Base-by-base conservation (phyloP, 2,113 vertebrate genomes). In the Rhinopomastus cyanomelas region DNA sequence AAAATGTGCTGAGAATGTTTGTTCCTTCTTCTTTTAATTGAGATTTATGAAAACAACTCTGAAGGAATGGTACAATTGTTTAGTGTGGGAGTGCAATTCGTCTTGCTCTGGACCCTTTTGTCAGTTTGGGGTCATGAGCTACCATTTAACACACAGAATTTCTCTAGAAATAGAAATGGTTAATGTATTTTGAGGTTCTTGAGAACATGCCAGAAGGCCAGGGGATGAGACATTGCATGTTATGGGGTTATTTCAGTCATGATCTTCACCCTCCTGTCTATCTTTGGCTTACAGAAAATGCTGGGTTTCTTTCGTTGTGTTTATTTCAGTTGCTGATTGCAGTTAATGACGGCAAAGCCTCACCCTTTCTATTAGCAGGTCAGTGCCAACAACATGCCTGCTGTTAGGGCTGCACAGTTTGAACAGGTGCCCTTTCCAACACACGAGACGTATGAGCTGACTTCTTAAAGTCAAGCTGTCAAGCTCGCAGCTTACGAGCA, bases 381-480 rank as follows among this genome's bases (percentile, higher is more conserved):
- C 89, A 96, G 83, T 94, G 89, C 93, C 89, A 84, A 94, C 90
- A 92, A 79, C 81, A 77, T 72, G 62, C 60, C 76, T 81, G 37
- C 84, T 90, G 44, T 71, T 90, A 59, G 84, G 71, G 72, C 79
- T 78, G 67, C 89, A 14, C 19, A 87, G 91, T 95, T 96, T 95
- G 85, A 94, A 94, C 95, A 96, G 94, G 91, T 96, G 95, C 53
- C 85, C 73, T 80, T 90, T 93, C 76, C 85, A 94, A 81, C 46
- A 53, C 60, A 90, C 14, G 5, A 81, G 73, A 96, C 93, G 94
- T 80, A 88, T 1, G 42, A 93, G 76, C 73, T 80, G 81, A 68
- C 72, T 86, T 95, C 92, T 77, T 72, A 72, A 92, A 95, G 95
- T 96, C 89, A 93, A 84, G 39, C 37, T 81, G 93, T 90, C 84